phyloP scores from a whole-genome alignment of 92 coral and sea anemone species.

The Galaxea fascicularis region DNA sequence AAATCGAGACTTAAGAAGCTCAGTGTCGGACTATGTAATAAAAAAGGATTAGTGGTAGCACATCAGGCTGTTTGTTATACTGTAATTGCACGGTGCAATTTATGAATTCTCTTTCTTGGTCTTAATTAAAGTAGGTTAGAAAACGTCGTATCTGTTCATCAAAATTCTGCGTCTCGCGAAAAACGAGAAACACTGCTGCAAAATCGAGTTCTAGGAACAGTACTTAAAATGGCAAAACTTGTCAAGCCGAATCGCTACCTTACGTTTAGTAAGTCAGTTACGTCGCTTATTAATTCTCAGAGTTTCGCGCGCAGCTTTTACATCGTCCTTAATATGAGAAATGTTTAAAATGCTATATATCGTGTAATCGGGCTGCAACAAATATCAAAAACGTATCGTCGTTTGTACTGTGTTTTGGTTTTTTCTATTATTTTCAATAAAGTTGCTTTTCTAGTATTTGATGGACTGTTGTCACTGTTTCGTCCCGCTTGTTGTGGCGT shows the following conservation, averaged over 20 bases:
- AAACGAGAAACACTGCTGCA: too few species aligned
- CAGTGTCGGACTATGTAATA: too few species aligned
- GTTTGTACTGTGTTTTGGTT: conserved; percentile 24
- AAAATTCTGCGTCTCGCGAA: too few species aligned
- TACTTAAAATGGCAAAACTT: not conserved
- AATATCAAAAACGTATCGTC: conserved; percentile 5
- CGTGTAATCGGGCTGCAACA: conserved; percentile 10
- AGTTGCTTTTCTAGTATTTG: conserved; percentile 38
- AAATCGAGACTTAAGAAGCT: not conserved
- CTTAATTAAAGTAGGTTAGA: too few species aligned
- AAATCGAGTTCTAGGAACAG: not conserved
- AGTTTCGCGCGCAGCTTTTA: not conserved
- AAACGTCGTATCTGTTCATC: too few species aligned
- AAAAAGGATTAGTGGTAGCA: too few species aligned
- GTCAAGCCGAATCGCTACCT: not conserved
- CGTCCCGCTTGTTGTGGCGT: not conserved
- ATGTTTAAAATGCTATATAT: conserved; percentile 10
- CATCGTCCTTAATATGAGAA: not conserved
- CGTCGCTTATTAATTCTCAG: not conserved
- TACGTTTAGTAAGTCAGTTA: not conserved
- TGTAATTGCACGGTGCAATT: too few species aligned
- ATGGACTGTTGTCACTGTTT: not conserved
- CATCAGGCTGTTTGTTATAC: too few species aligned
- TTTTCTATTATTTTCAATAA: conserved; percentile 42
- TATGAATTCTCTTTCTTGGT: too few species aligned